Conservation (phyloP, 2,888 invertebrate species). For the Pherbina coryleti region DNA sequence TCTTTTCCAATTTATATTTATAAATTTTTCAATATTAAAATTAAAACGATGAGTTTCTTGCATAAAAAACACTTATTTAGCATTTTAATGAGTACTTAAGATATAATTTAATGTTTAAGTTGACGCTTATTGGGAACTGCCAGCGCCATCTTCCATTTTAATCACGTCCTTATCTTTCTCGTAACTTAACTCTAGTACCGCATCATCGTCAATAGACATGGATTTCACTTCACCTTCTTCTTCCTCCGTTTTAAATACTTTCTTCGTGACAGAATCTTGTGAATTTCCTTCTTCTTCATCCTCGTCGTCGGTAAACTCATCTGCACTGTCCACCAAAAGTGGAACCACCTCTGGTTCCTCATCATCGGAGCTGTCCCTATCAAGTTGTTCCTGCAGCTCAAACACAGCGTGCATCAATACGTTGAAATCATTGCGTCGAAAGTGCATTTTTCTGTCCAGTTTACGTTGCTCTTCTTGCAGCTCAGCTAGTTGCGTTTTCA, state of each 20-base stretch:
- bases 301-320: slow-evolving; percentile 43
- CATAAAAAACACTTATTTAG: too few species aligned
- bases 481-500: slow-evolving; percentile 80
- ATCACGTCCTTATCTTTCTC: slow-evolving; percentile 62
- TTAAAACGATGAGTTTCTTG: too few species aligned
- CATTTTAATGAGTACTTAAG: background rate
- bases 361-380: slow-evolving; percentile 75
- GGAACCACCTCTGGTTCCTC: slow-evolving; percentile 56
- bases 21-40: too few species aligned
- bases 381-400: slow-evolving; percentile 84
- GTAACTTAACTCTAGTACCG: slow-evolving; percentile 62
- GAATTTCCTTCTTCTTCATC: slow-evolving; percentile 37
- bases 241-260: slow-evolving; percentile 18
- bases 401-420: slow-evolving; percentile 89
- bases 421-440: slow-evolving; percentile 90
- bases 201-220: slow-evolving; percentile 62
- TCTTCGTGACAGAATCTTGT: background rate
- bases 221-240: slow-evolving; percentile 50
- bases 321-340: slow-evolving; percentile 37
- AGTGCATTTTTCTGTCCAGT: slow-evolving; percentile 82
- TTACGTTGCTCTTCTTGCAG: slow-evolving; percentile 80
- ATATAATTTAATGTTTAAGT: background rate
- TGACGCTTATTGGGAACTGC: background rate
- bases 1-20: too few species aligned
- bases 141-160: slow-evolving; percentile 47